A percentile compares a stretch with the other conserved stretches of the same genome.
phyloP scores from a whole-genome alignment of 2,888 invertebrate species.

The Tetragonula carbonaria region DNA sequence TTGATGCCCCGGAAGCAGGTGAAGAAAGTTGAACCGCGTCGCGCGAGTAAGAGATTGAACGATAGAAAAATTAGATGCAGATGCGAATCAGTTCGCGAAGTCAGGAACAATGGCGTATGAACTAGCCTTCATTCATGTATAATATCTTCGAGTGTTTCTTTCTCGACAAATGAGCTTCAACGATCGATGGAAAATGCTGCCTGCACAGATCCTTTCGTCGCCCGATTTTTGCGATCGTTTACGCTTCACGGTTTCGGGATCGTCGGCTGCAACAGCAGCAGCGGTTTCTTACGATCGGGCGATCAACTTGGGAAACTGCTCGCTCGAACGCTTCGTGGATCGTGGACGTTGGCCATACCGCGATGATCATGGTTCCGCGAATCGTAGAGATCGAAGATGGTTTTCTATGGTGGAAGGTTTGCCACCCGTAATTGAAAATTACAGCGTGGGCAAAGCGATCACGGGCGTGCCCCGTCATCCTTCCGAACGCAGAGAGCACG shows the following conservation, averaged over 20 bases:
- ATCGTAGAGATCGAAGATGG: not conserved
- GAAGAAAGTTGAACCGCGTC: conserved; percentile 36
- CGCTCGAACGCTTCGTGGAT: not conserved
- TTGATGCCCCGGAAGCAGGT: conserved; percentile 29
- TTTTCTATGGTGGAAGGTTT: not conserved
- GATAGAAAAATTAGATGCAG: not conserved
- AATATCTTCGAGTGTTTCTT: no score
- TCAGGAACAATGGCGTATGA: no score
- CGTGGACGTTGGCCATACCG: not conserved
- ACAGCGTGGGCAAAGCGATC: conserved; percentile 1
- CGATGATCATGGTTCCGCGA: conserved; percentile 1
- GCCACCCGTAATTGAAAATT: not conserved
- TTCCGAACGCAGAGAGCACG: not conserved
- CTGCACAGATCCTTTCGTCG: not conserved
- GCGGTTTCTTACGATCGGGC: conserved; percentile 4
- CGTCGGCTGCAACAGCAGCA: not conserved
- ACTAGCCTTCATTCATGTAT: no score
- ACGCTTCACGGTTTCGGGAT: not conserved
- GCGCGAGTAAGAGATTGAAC: conserved; percentile 3
- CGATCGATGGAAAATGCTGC: not conserved
- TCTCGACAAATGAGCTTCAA: no score
- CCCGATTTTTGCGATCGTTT: not conserved
- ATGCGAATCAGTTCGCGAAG: no score
- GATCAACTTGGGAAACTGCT: not conserved
- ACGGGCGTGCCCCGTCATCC: not conserved